Base-by-base conservation (phyloP, 92 coral and sea anemone species). In the Muricea muricata region DNA sequence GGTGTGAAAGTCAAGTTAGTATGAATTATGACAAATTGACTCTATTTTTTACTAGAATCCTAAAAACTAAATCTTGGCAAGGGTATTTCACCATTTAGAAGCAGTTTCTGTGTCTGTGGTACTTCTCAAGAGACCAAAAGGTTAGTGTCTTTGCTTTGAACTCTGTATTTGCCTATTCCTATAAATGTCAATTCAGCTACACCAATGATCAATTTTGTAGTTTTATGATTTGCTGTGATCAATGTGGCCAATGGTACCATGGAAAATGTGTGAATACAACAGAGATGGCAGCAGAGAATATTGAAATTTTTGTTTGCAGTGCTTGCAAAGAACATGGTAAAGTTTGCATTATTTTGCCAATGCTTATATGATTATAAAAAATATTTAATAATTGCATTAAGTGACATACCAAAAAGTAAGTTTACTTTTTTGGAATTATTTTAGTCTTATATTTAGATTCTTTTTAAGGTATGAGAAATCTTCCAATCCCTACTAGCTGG, bases 401-500 rank as follows among this genome's bases (percentile, higher is more conserved):
- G 26, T 63, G 28, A 24, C 15, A 23, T n/a, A n/a, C n/a, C n/a
- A n/a, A n/a, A n/a, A n/a, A n/a, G n/a, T 63, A 23, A 21, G 26
- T 63, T 63, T 6, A 63, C 70, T 20, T 17, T 32, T 63, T 63
- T 63, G 26, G 32, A 63, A 32, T 63, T 21, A 63, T 23, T 68
- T 68, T 31, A 68, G 20, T 68, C 47, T 63, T 15, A 26, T 28
- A 20, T 25, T 4, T 11, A 13, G 8, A 28, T 28, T 33, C 42
- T 84, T 32, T 72, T 47, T 55, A 26, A 84, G 81, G 74, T 28
- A 58, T 75, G 18, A 75, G 70, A 58, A 65, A 76, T 14, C 54
- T 76, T 29, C 78, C 84, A 26, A 63, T 85, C 66, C 67, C 78
- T 75, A 82, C 84, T 7, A 37, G 61, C 70, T 77, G 84, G 83